These are phyloP conservation scores for Melanotaenia duboulayi DNA, from an alignment of 2,113 vertebrate species.

Conservation along the genomic window DNA sequence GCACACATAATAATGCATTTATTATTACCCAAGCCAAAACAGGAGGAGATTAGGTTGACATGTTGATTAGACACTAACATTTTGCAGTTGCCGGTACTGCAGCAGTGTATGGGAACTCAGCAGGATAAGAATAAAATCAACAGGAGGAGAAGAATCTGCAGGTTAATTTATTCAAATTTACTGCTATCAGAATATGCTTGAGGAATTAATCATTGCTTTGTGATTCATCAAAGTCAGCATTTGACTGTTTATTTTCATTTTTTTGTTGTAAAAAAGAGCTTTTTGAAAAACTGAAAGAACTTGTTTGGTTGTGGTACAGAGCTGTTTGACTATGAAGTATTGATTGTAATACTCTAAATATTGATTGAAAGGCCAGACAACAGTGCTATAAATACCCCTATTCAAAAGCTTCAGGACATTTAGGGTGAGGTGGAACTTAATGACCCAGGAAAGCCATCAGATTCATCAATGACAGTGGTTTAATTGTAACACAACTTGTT, in stretches of 20 bases:
- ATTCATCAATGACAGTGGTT: constrained; percentile 28
- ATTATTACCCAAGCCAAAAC: constrained; percentile 21
- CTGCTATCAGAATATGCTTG: not conserved
- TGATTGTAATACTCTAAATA: constrained; percentile 30
- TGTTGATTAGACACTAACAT: constrained; percentile 28
- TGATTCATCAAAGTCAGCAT: too few species aligned
- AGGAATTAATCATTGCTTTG: too few species aligned
- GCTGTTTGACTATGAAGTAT: constrained; percentile 32
- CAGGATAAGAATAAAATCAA: not conserved
- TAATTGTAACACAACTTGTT: not conserved
- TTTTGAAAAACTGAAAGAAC: not conserved
- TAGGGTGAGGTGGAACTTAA: constrained; percentile 50
- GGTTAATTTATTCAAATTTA: not conserved
- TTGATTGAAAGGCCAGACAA: constrained; percentile 61
- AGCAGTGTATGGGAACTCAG: not conserved
- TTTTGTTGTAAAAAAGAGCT: not conserved
- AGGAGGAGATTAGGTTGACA: constrained; percentile 39
- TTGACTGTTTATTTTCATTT: too few species aligned
- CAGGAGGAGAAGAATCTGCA: not conserved
- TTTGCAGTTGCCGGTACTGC: not conserved
- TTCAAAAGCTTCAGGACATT: constrained; percentile 48
- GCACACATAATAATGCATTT: constrained; percentile 44
- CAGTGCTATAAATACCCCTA: constrained; percentile 57
- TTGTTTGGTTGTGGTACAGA: not conserved
- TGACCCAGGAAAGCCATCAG: constrained; percentile 43